Base-by-base conservation (phyloP, 2,888 invertebrate genomes). In the Flexamia atlantica region DNA sequence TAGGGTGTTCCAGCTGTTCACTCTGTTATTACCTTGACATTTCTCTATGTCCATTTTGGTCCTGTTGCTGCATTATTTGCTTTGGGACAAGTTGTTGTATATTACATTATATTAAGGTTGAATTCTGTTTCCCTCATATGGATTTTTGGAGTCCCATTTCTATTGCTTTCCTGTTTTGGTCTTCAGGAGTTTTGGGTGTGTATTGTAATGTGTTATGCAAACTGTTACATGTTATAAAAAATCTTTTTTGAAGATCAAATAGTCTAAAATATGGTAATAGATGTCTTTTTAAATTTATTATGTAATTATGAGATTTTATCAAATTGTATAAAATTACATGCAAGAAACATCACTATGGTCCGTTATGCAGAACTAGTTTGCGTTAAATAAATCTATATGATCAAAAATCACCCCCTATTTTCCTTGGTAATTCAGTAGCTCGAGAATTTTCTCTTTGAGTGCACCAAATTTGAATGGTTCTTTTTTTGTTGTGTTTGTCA, bases 1-100 rank as follows among this genome's bases (percentile, higher is more conserved):
- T 88, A 92, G 91, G 87, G 89, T 60, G 85, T 93, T 72, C 92
- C 92, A 87, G 89, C 90, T 87, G 93, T 93, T 93, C 93, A 93
- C 85, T 90, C 91, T 74, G 82, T 90, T 80, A 90, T 93, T 84
- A 91, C 92, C 85, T 83, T 91, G 64, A 86, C 90, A 85, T 93
- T 92, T 88, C 89, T 93, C 0, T 87, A 89, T 82, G 85, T 89
- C 40, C 90, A 91, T 85, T 90, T 93, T 88, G 93, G 93, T 32
- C 84, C 89, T 20, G 90, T 91, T 85, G 92, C 93, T 83, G 89
- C 92, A 81, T 85, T 92, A 30, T 90, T 93, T 25, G 89, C 93
- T 85, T 84, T 92, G 74, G 88, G 90, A 53, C 93, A 94, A 88
- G 94, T 94, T 83, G 87, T 93, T 76, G 88, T 93, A 36, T 91